phyloP scores from a whole-genome alignment of 2,113 vertebrate genomes.

The Rhea americana region DNA sequence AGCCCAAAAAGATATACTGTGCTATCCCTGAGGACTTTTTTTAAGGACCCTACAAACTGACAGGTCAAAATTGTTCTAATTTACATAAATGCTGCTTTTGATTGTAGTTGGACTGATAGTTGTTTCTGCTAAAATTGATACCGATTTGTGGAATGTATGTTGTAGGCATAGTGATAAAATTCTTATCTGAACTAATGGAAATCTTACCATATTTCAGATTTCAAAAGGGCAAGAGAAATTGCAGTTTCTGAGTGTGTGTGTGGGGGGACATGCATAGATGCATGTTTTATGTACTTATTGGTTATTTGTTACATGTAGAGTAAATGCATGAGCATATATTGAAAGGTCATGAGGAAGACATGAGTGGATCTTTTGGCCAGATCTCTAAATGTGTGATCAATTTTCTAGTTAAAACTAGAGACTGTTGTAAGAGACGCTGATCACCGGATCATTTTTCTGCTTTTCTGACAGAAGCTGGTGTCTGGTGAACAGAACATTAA shows the following conservation, averaged over 20 bases:
- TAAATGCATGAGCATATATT: neutral
- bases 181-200: slow-evolving; percentile 3
- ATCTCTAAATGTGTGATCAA: neutral
- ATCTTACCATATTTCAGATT: neutral
- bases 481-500: neutral
- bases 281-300: neutral
- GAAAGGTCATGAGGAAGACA: neutral
- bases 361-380: neutral
- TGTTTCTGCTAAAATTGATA: slow-evolving; percentile 21
- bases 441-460: neutral
- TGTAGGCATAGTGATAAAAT: neutral
- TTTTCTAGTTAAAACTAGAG: neutral
- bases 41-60: neutral
- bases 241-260: neutral
- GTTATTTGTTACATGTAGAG: neutral
- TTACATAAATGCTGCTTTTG: slow-evolving; percentile 27
- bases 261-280: too few species aligned
- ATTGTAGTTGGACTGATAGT: slow-evolving; percentile 5
- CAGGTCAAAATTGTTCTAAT: neutral
- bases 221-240: neutral
- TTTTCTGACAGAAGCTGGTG: neutral
- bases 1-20: neutral
- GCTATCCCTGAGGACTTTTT: neutral
- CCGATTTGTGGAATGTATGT: neutral
- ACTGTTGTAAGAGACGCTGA: neutral